phyloP scores from a whole-genome alignment of 2,888 invertebrate species.

The Campaea margaritaria region DNA sequence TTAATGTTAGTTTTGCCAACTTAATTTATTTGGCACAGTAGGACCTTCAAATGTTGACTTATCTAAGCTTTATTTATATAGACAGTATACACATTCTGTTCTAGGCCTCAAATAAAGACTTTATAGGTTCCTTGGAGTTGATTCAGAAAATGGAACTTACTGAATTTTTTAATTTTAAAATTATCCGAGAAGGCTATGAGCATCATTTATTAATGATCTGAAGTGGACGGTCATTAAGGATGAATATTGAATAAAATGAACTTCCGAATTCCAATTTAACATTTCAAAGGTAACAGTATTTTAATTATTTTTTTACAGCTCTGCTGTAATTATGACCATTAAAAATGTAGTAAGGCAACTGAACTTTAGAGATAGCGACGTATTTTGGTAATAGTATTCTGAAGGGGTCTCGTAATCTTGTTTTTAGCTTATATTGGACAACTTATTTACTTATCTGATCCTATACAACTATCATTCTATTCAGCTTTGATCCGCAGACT shows the following conservation, averaged over 20 bases:
- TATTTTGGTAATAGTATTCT: no score
- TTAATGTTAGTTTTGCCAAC: no score
- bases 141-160: slow-evolving; percentile 12
- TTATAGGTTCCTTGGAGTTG: not conserved
- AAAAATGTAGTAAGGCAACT: not conserved
- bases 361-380: not conserved
- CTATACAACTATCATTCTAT: no score
- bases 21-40: no score
- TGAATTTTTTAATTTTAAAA: slow-evolving; percentile 57
- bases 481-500: no score
- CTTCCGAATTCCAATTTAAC: slow-evolving; percentile 32
- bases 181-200: slow-evolving; percentile 53
- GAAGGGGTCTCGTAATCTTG: no score
- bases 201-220: slow-evolving; percentile 66
- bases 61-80: no score
- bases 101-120: not conserved
- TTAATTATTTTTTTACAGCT: not conserved
- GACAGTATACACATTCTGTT: no score
- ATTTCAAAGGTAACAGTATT: slow-evolving; percentile 2
- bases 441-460: no score
- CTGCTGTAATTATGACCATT: no score
- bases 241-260: slow-evolving; percentile 48
- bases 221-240: slow-evolving; percentile 63
- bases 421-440: no score
- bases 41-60: no score